These are phyloP conservation scores for Brassicogethes aeneus DNA, from an alignment of 2,888 invertebrate genomes.

Conservation along the genomic window DNA sequence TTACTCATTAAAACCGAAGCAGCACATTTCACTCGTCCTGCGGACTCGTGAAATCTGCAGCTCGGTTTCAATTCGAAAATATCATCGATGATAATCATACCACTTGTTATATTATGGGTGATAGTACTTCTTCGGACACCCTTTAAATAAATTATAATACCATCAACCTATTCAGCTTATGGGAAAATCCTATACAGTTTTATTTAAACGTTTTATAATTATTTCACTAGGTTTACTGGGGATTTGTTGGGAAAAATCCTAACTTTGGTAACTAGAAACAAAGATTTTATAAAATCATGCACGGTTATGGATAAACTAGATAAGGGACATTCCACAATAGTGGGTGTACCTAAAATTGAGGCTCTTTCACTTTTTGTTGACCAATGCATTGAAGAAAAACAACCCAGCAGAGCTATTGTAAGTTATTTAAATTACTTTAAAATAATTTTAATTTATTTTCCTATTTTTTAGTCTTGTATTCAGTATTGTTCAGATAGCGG, in stretches of 20 bases:
- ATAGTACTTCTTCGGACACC: no score
- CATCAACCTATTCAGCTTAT: no score
- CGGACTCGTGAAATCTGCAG: no score
- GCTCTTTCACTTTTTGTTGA: conserved; percentile 46
- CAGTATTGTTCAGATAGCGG: conserved; percentile 51
- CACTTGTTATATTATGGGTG: no score
- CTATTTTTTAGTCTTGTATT: conserved; percentile 42
- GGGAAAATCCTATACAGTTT: neutral
- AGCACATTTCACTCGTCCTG: no score
- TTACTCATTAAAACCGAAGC: no score
- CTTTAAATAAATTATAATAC: no score
- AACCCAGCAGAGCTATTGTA: conserved; percentile 46
- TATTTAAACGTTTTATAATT: conserved; percentile 3
- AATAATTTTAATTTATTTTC: conserved; percentile 1
- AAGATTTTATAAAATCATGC: conserved; percentile 46
- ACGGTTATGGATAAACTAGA: conserved; percentile 46
- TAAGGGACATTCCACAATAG: conserved; percentile 42
- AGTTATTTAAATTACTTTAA: conserved; percentile 19
- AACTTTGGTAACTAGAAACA: conserved; percentile 39
- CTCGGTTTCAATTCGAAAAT: no score
- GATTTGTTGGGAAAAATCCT: conserved; percentile 53
- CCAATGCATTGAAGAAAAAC: conserved; percentile 45
- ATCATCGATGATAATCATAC: no score
- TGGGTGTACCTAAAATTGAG: conserved; percentile 47
- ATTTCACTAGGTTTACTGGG: conserved; percentile 46